A percentile compares a stretch with the other conserved stretches of the same genome.
phyloP scores from a whole-genome alignment of 2,113 vertebrate genomes.

The Phocoena sinus region DNA sequence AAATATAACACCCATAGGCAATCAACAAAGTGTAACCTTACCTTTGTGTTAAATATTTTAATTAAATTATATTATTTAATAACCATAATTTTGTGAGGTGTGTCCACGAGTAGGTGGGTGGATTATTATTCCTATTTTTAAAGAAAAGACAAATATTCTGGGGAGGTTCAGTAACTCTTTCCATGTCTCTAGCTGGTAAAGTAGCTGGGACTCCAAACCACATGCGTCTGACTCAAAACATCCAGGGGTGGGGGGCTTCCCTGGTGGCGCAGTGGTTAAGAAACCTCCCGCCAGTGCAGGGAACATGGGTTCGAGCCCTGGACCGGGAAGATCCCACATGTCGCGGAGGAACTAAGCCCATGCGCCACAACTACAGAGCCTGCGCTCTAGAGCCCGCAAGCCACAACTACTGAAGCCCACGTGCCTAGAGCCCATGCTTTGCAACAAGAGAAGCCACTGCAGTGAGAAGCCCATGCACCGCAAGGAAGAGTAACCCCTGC shows the following conservation, averaged over 20 bases:
- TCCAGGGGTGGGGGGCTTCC: too few species aligned
- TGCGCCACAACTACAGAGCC: too few species aligned
- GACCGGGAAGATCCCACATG: too few species aligned
- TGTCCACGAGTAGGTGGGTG: neutral
- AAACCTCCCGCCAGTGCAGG: too few species aligned
- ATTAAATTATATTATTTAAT: neutral
- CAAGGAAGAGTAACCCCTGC: too few species aligned
- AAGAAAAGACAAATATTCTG: neutral
- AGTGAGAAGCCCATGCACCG: accelerated
- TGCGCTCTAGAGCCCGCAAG: too few species aligned
- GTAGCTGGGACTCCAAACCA: neutral
- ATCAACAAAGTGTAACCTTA: neutral
- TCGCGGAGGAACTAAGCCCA: accelerated
- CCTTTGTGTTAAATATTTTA: neutral
- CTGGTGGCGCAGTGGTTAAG: too few species aligned
- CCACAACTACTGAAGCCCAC: too few species aligned
- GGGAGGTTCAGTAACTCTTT: neutral
- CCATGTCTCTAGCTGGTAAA: neutral
- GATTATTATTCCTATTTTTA: neutral
- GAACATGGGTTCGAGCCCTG: too few species aligned
- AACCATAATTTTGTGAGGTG: neutral
- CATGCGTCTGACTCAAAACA: neutral
- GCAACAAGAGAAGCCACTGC: too few species aligned
- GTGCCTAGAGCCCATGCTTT: too few species aligned
- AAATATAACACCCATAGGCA: neutral